Evolutionary conservation across 2,113 vertebrate genomes (phyloP).

Genomic region (Dendropsophus ebraccatus): DNA sequence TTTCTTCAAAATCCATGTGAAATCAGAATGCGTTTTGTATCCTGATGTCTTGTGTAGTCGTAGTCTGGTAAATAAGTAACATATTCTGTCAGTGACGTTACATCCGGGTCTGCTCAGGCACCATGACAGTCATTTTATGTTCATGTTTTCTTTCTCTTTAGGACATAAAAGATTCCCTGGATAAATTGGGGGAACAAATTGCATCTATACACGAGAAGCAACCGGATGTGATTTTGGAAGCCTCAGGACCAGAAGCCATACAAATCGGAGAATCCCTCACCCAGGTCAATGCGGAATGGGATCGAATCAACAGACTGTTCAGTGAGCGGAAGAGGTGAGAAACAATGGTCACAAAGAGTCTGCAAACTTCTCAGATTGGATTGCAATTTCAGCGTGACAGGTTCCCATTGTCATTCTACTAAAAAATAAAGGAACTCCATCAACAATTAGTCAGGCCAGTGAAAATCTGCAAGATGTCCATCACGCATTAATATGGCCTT

Average conservation of each 20-base stretch:
- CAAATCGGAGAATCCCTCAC: constrained; percentile 85
- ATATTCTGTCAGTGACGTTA: neutral
- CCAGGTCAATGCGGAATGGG: constrained; percentile 91
- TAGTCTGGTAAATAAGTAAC: neutral
- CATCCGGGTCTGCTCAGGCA: neutral
- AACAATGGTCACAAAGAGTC: too few species aligned
- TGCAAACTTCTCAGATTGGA: too few species aligned
- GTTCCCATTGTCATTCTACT: too few species aligned
- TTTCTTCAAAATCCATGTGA: neutral
- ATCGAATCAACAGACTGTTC: constrained; percentile 89
- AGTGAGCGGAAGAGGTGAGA: constrained; percentile 87
- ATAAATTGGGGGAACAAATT: constrained; percentile 85
- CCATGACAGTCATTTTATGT: neutral
- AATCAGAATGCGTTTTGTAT: neutral
- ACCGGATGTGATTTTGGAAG: constrained; percentile 83
- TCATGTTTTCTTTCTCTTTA: constrained; percentile 64
- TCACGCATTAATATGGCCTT: too few species aligned
- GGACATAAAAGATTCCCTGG: constrained; percentile 87
- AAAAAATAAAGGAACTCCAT: too few species aligned
- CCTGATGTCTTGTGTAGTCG: neutral
- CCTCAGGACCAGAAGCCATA: constrained; percentile 82
- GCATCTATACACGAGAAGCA: constrained; percentile 85
- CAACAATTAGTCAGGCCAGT: too few species aligned
- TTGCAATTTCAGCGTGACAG: too few species aligned
- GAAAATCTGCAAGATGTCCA: too few species aligned